Evolutionary conservation across 2,113 vertebrate species (phyloP).

Genomic region (Apteryx mantelli): DNA sequence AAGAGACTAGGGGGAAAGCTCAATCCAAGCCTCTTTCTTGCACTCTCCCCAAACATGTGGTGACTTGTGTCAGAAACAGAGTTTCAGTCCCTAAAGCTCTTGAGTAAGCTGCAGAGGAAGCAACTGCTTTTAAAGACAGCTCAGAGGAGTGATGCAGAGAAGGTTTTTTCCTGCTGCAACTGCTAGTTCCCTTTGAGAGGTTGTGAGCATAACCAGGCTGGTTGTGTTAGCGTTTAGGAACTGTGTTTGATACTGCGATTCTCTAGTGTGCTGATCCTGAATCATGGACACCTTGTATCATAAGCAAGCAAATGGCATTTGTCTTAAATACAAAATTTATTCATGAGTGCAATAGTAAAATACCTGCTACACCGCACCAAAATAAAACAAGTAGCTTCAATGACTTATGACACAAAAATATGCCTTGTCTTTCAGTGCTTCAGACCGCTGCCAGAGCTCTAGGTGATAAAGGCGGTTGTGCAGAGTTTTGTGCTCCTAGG

Average conservation of each 20-base stretch:
- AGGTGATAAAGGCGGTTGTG: neutral
- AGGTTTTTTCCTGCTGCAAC: neutral
- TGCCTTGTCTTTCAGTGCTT: neutral
- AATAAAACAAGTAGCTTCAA: conserved; percentile 24
- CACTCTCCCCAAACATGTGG: neutral
- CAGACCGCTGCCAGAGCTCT: neutral
- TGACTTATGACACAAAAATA: neutral
- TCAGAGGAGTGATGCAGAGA: neutral
- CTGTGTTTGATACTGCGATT: neutral
- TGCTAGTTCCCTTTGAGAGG: neutral
- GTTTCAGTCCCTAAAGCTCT: neutral
- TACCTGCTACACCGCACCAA: neutral
- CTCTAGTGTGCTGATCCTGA: neutral
- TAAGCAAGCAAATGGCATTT: neutral
- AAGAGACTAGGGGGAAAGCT: neutral
- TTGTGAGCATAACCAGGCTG: neutral
- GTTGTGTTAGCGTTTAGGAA: neutral
- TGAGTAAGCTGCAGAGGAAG: neutral
- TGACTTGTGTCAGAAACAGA: neutral
- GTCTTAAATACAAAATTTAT: conserved; percentile 69
- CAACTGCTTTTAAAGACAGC: neutral
- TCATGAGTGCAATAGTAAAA: neutral
- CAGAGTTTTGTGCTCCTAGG: neutral
- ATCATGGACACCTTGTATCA: neutral
- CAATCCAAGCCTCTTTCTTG: neutral